phyloP scores from a whole-genome alignment of 2,113 vertebrate species.

The Lontra canadensis region DNA sequence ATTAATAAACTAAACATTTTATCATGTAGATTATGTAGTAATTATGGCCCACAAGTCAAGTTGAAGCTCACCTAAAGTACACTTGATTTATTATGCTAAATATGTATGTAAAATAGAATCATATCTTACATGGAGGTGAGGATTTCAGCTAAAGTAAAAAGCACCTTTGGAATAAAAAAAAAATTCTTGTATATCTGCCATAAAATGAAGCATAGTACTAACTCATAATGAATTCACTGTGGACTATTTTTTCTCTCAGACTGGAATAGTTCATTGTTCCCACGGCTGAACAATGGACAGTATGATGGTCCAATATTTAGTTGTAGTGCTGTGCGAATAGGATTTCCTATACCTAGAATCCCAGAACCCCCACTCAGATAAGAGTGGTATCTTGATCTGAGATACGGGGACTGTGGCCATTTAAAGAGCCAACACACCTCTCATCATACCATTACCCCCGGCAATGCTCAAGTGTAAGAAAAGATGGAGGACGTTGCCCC shows the following conservation, averaged over 20 bases:
- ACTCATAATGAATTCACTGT: neutral
- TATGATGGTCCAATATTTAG: neutral
- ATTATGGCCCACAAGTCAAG: neutral
- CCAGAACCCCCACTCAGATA: neutral
- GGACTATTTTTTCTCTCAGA: neutral
- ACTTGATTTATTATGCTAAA: neutral
- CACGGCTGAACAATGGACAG: too few species aligned
- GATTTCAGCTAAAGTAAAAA: neutral
- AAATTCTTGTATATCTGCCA: neutral
- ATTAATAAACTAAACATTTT: neutral
- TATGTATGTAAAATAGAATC: neutral
- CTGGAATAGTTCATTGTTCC: neutral
- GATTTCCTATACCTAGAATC: neutral
- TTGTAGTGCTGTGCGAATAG: neutral
- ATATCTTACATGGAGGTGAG: neutral
- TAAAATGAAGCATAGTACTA: neutral
- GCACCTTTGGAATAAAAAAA: neutral
- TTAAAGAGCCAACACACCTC: neutral
- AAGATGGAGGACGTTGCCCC: neutral
- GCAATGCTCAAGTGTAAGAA: neutral
- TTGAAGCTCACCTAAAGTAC: neutral
- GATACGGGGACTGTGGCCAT: too few species aligned
- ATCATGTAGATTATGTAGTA: neutral
- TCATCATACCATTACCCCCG: fast-evolving
- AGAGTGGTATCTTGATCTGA: too few species aligned